These are phyloP conservation scores for Arenicola marina DNA, from an alignment of 2,888 invertebrate species.

Conservation along the genomic window DNA sequence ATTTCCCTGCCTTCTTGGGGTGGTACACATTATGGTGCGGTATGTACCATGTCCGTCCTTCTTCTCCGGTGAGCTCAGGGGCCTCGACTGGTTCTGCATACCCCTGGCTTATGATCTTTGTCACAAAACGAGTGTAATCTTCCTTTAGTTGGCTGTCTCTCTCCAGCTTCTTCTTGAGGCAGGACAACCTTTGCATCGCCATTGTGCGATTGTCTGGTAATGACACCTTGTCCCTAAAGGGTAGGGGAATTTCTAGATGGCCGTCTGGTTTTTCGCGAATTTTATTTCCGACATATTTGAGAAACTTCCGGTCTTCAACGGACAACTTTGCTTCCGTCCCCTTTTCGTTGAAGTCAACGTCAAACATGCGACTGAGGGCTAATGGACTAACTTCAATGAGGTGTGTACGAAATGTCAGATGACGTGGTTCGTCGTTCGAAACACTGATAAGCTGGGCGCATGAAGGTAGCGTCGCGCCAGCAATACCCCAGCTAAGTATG, in stretches of 20 bases:
- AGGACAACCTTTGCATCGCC: neutral
- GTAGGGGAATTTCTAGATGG: too few species aligned
- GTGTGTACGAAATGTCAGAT: too few species aligned
- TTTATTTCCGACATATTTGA: too few species aligned
- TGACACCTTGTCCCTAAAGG: neutral
- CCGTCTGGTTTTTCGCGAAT: too few species aligned
- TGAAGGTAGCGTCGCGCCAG: neutral
- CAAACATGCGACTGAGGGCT: too few species aligned
- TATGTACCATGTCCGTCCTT: constrained; percentile 2
- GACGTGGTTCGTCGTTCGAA: too few species aligned
- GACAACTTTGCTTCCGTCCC: too few species aligned
- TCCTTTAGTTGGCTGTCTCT: neutral
- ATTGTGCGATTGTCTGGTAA: neutral
- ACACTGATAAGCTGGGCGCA: too few species aligned
- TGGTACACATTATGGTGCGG: constrained; percentile 6
- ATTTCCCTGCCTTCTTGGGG: neutral
- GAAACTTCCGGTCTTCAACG: too few species aligned
- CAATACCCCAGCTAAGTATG: neutral
- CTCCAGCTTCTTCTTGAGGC: neutral
- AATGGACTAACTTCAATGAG: too few species aligned
- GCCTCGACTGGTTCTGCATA: neutral
- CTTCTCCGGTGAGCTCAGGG: neutral
- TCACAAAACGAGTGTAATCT: neutral
- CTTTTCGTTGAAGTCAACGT: too few species aligned
- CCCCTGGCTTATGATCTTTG: neutral